phyloP scores from a whole-genome alignment of 2,797 vertebrate species.

The Lithobates pipiens region DNA sequence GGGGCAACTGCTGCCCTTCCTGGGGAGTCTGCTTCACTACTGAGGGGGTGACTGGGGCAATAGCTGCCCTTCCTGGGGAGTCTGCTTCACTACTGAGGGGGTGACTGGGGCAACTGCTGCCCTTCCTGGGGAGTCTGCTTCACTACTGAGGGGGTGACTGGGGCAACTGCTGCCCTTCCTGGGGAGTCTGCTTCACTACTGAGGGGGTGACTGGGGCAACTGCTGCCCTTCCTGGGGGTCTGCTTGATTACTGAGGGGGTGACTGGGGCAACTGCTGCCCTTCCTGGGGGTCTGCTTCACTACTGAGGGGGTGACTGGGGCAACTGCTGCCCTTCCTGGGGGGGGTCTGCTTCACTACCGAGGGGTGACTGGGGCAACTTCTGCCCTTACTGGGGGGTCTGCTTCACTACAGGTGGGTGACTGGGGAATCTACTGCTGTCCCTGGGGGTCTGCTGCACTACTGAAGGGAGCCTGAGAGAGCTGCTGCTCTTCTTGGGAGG shows the following conservation, averaged over 20 bases:
- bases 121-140: not conserved
- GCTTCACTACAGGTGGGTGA: not conserved
- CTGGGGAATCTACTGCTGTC: not conserved
- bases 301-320: not conserved
- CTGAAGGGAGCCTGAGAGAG: not conserved
- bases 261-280: not conserved
- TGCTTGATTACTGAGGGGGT: not conserved
- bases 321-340: too few relatives aligned
- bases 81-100: too few relatives aligned
- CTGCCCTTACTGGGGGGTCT: not conserved
- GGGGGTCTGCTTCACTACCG: not conserved
- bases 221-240: not conserved
- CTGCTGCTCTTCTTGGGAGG: not conserved
- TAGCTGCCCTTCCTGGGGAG: too few relatives aligned
- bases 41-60: not conserved
- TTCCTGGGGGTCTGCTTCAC: not conserved
- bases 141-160: not conserved
- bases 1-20: too few relatives aligned
- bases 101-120: too few relatives aligned
- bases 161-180: not conserved
- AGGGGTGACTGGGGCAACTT: not conserved
- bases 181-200: not conserved
- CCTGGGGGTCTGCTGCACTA: not conserved
- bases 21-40: not conserved
- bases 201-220: not conserved